Conservation (phyloP, 2,888 invertebrate species). For the Drosophila mayaguana region DNA sequence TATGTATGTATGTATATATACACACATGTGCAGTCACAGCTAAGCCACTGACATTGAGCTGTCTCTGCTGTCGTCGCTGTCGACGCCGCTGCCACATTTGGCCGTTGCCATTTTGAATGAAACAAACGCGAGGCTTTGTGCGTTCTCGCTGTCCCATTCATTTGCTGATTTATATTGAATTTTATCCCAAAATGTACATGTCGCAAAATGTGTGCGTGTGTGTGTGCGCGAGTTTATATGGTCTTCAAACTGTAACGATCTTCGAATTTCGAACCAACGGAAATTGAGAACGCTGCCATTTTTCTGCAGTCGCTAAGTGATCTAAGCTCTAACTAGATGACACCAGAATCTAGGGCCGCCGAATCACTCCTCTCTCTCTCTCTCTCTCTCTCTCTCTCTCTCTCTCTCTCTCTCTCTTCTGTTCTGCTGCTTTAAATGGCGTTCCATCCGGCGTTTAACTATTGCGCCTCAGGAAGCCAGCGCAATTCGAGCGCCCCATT, state of each 20-base stretch:
- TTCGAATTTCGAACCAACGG: constrained; percentile 62
- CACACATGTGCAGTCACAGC: constrained; percentile 14
- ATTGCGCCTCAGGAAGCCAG: constrained; percentile 49
- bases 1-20: background rate
- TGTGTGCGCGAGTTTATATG: constrained; percentile 38
- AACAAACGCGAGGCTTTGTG: constrained; percentile 33
- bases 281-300: constrained; percentile 69
- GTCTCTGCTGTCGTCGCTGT: constrained; percentile 48
- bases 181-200: constrained; percentile 71
- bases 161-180: constrained; percentile 51
- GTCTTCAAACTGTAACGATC: constrained; percentile 66
- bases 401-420: background rate
- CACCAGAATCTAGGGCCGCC: constrained; percentile 20
- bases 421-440: constrained; percentile 53
- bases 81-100: constrained; percentile 63
- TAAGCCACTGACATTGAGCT: constrained; percentile 77
- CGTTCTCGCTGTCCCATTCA: constrained; percentile 15
- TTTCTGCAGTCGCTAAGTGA: constrained; percentile 28
- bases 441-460: constrained; percentile 65
- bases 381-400: background rate
- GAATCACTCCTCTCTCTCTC: background rate
- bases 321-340: constrained; percentile 29
- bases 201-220: constrained; percentile 34
- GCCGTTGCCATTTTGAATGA: constrained; percentile 69
- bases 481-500: constrained; percentile 49